A percentile compares a stretch with the other conserved stretches of the same genome.
These are phyloP conservation scores for Galbula dea DNA, from an alignment of 2,113 vertebrate species.

Conservation along the genomic window DNA sequence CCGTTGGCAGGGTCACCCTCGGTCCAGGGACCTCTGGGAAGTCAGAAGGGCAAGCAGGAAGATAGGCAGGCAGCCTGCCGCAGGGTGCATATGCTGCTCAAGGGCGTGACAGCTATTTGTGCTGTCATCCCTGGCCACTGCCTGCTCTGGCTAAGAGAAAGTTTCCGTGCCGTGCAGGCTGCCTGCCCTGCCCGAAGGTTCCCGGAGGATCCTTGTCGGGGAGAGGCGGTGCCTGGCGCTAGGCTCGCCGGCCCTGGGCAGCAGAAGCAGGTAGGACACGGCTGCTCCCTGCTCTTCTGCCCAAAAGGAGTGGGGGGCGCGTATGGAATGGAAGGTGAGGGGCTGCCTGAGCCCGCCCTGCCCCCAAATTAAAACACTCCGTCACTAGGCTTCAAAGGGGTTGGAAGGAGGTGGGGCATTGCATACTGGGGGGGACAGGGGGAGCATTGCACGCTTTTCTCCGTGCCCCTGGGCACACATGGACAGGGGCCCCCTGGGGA, in stretches of 20 bases:
- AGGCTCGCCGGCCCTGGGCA: accelerated
- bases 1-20: neutral
- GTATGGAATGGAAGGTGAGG: neutral
- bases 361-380: neutral
- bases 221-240: accelerated
- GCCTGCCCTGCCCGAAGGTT: accelerated
- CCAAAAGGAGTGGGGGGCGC: neutral
- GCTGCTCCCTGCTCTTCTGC: neutral
- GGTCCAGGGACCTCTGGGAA: accelerated
- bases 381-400: neutral
- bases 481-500: neutral
- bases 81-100: neutral
- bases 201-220: accelerated
- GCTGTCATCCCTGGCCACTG: neutral
- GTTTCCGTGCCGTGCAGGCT: neutral
- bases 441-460: neutral
- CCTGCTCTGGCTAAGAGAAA: neutral
- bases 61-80: neutral
- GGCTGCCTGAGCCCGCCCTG: accelerated
- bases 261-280: neutral
- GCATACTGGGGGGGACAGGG: accelerated
- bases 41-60: neutral
- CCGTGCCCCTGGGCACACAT: neutral
- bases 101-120: neutral
- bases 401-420: accelerated